A percentile compares a stretch with the other conserved stretches of the same genome.
Conservation (phyloP, 1,140 invertebrate genomes). For the Camponotus floridanus region DNA sequence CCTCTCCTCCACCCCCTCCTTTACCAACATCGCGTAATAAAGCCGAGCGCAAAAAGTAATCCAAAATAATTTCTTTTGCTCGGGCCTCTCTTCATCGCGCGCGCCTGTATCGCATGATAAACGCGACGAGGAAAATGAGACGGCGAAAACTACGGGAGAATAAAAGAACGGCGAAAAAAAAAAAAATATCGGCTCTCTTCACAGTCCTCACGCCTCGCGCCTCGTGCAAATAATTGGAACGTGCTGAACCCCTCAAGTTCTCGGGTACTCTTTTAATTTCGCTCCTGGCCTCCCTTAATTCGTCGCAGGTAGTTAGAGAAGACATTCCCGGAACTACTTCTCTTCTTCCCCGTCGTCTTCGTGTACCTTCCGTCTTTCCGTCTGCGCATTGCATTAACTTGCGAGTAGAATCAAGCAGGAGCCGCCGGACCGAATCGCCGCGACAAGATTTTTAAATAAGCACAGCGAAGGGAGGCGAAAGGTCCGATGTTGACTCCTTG, state of each 20-base stretch:
- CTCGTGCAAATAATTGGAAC: conserved; percentile 79
- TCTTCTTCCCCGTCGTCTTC: conserved; percentile 44
- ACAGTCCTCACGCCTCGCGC: conserved; percentile 53
- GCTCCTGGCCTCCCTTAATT: conserved; percentile 74
- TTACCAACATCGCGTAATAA: conserved; percentile 4
- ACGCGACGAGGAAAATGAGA: conserved; percentile 63
- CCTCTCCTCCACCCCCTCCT: neutral
- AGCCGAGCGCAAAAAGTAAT: conserved; percentile 71
- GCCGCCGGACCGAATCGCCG: conserved; percentile 23
- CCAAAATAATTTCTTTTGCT: conserved; percentile 72
- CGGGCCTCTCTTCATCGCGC: neutral
- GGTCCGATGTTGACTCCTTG: conserved; percentile 44
- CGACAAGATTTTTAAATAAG: conserved; percentile 45
- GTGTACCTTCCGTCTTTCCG: conserved; percentile 28
- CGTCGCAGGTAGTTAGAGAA: conserved; percentile 76
- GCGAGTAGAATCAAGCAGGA: conserved; percentile 22
- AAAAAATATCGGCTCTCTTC: conserved; percentile 57
- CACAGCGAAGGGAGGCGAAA: neutral
- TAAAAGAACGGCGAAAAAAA: conserved; percentile 43
- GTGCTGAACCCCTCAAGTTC: conserved; percentile 75
- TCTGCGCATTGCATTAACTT: conserved; percentile 67
- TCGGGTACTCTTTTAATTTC: conserved; percentile 75
- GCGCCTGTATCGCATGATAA: conserved; percentile 64
- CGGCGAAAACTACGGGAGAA: conserved; percentile 50
- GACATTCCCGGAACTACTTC: conserved; percentile 64